These are phyloP conservation scores for Hafferia zeledoni DNA, from an alignment of 2,797 vertebrate species.

Conservation along the genomic window DNA sequence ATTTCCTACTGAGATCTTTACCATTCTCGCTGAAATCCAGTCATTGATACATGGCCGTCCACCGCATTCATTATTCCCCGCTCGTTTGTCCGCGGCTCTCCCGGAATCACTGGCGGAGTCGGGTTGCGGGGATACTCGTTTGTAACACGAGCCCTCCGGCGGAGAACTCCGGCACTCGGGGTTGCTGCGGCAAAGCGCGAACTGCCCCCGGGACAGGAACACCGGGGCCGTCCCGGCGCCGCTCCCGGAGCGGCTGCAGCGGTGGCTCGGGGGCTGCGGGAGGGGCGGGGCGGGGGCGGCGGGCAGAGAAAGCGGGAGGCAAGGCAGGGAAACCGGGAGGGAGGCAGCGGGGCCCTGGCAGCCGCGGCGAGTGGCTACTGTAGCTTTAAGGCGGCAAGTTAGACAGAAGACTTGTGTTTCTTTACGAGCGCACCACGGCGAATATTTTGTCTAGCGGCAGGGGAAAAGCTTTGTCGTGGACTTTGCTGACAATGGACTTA, in stretches of 20 bases:
- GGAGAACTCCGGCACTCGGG: not conserved
- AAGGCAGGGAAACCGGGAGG: not conserved
- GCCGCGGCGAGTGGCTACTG: conserved; percentile 14
- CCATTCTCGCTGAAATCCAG: not conserved
- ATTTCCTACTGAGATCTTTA: conserved; percentile 34
- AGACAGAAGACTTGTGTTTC: conserved; percentile 67
- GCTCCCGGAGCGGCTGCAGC: not conserved
- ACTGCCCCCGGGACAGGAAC: not conserved
- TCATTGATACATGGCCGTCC: not conserved
- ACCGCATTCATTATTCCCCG: not conserved
- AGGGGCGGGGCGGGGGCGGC: not conserved
- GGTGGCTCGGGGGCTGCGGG: not conserved
- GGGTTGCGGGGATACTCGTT: not conserved
- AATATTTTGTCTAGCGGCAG: conserved; percentile 78
- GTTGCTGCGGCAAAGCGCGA: fast-evolving
- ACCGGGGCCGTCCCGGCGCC: not conserved
- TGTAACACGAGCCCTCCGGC: not conserved
- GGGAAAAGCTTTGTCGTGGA: conserved; percentile 74
- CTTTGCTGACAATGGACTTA: conserved; percentile 78
- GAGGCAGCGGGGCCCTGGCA: not conserved
- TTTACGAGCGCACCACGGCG: conserved; percentile 63
- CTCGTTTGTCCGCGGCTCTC: not conserved
- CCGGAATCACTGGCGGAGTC: not conserved
- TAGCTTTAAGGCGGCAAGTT: conserved; percentile 74
- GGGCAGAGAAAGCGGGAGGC: not conserved